These are phyloP conservation scores for Lissocephala sabroskyi DNA, from an alignment of 2,888 invertebrate species.

Conservation along the genomic window DNA sequence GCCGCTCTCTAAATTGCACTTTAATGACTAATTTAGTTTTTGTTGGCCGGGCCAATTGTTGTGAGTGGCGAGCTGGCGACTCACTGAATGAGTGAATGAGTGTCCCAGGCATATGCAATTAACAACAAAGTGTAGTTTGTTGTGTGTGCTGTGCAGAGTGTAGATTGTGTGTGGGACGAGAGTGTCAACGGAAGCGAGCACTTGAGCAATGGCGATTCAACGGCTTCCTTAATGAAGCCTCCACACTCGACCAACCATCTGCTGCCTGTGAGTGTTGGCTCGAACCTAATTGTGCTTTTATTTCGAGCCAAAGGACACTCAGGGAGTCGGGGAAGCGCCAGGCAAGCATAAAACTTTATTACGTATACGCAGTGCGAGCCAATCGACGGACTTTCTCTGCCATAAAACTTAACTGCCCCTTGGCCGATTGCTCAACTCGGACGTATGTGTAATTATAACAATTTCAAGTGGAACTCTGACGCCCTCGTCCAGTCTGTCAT, in stretches of 20 bases:
- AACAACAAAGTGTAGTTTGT: slow-evolving; percentile 23
- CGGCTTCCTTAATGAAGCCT: slow-evolving; percentile 67
- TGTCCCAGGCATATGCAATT: slow-evolving; percentile 31
- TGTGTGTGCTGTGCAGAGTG: background rate
- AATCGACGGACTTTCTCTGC: too few species aligned
- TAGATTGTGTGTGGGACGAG: slow-evolving; percentile 16
- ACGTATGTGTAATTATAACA: slow-evolving; percentile 60
- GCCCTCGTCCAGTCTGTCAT: slow-evolving; percentile 11
- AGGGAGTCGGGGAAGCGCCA: too few species aligned
- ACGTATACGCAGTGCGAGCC: slow-evolving; percentile 12
- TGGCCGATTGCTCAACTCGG: slow-evolving; percentile 24
- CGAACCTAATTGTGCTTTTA: slow-evolving; percentile 33
- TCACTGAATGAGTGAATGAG: too few species aligned
- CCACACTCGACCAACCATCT: slow-evolving; percentile 4
- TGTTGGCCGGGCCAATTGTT: slow-evolving; percentile 25
- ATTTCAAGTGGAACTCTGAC: slow-evolving; percentile 20
- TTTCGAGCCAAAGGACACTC: slow-evolving; percentile 9
- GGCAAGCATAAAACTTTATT: slow-evolving; percentile 44
- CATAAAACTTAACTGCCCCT: slow-evolving; percentile 8
- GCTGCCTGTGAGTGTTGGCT: slow-evolving; percentile 8
- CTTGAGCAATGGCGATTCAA: slow-evolving; percentile 63
- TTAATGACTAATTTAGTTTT: slow-evolving; percentile 60
- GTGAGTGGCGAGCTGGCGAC: background rate
- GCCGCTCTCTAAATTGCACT: slow-evolving; percentile 53
- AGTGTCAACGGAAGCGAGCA: slow-evolving; percentile 63